phyloP scores from a whole-genome alignment of 2,888 invertebrate genomes.

The Dynastes hyllus region DNA sequence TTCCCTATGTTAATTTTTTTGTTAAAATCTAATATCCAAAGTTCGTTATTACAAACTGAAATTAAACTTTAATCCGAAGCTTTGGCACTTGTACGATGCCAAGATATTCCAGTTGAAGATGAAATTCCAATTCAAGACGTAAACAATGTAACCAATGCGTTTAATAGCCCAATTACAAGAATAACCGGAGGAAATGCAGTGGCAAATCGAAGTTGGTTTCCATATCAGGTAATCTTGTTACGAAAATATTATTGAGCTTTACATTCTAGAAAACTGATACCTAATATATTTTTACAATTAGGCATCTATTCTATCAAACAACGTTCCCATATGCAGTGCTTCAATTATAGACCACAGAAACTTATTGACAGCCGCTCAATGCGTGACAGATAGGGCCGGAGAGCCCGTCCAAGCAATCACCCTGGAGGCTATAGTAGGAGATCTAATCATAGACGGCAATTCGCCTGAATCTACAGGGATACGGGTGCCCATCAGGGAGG shows the following conservation, averaged over 20 bases:
- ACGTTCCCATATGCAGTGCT: constrained; percentile 46
- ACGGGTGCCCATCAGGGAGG: constrained; percentile 14
- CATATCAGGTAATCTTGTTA: constrained; percentile 3
- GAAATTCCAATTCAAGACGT: background rate
- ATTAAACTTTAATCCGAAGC: background rate
- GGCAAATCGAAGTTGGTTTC: background rate
- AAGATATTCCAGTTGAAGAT: background rate
- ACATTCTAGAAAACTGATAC: too few species aligned
- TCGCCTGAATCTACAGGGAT: constrained; percentile 5
- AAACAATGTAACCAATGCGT: background rate
- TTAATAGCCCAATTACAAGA: background rate
- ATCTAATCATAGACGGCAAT: constrained; percentile 23
- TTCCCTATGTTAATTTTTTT: too few species aligned
- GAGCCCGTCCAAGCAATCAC: background rate
- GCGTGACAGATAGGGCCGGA: constrained; percentile 39
- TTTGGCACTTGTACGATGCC: background rate
- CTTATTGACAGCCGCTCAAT: constrained; percentile 53
- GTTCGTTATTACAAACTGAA: background rate
- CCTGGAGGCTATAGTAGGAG: constrained; percentile 44
- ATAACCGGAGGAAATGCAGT: background rate
- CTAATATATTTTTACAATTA: background rate
- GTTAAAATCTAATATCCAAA: too few species aligned
- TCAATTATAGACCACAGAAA: constrained; percentile 48
- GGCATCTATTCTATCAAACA: background rate
- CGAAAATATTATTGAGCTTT: background rate